These are phyloP conservation scores for Marcusenius ussheri DNA, from an alignment of 2,113 vertebrate genomes.

Conservation along the genomic window DNA sequence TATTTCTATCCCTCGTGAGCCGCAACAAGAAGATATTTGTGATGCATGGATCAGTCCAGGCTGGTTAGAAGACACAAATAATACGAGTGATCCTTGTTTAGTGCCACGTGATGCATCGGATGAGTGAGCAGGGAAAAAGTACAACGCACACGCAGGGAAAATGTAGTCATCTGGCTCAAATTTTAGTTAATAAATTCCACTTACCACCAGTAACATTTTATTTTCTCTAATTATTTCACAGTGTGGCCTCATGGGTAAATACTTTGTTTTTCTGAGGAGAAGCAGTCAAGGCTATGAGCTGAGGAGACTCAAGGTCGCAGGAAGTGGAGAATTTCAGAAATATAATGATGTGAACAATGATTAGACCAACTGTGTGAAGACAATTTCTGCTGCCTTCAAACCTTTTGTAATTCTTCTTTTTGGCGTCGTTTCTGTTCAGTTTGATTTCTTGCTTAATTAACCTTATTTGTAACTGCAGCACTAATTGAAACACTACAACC, in stretches of 20 bases:
- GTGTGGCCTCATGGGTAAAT: background rate
- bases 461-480: background rate
- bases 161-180: background rate
- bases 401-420: background rate
- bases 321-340: background rate
- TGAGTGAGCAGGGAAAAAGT: background rate
- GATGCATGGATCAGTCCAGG: background rate
- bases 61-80: background rate
- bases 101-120: background rate
- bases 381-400: background rate
- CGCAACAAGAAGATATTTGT: background rate
- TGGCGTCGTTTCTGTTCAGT: background rate
- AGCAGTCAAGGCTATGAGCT: background rate
- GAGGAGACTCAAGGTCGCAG: background rate
- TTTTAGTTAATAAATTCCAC: background rate
- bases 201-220: background rate
- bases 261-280: background rate
- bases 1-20: background rate
- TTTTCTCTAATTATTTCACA: background rate
- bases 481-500: background rate
- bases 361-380: background rate
- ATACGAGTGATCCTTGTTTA: too few relatives aligned
- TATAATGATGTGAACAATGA: too few relatives aligned
- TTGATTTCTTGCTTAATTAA: background rate
- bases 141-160: background rate